A percentile compares a stretch with the other conserved stretches of the same genome.
phyloP scores from a whole-genome alignment of 1,140 invertebrate species.

The Triops cancriformis region DNA sequence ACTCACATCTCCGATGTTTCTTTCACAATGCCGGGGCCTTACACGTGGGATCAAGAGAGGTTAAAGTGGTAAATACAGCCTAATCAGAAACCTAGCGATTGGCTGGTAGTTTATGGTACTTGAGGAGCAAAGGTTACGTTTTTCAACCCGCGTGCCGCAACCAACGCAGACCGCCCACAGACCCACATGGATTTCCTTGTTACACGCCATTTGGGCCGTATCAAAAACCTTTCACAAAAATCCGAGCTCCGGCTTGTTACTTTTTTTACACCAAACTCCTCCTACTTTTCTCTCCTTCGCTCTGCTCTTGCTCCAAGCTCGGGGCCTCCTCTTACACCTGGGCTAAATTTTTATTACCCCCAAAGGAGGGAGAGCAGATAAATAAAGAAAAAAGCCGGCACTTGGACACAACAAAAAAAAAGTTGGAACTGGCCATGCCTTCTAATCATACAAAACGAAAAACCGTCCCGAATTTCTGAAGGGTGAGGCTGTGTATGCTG shows the following conservation, averaged over 20 bases:
- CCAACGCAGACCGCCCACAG: background rate
- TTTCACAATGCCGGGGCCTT: background rate
- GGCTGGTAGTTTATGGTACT: background rate
- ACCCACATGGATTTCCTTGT: conserved; percentile 7
- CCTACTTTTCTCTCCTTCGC: background rate
- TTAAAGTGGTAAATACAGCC: conserved; percentile 5
- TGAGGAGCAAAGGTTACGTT: background rate
- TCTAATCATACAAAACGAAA: background rate
- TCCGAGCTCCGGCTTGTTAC: background rate
- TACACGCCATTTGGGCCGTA: background rate
- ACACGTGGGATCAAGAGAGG: background rate
- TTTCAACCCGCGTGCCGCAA: background rate
- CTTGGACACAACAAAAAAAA: background rate
- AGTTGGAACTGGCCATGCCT: background rate
- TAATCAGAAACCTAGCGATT: conserved; percentile 10
- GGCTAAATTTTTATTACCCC: background rate
- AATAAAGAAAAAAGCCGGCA: background rate
- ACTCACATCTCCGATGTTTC: background rate
- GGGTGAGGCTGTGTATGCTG: background rate
- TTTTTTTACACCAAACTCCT: background rate
- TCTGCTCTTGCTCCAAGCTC: background rate
- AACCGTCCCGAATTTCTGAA: background rate
- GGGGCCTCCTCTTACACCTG: background rate
- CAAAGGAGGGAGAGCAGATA: background rate
- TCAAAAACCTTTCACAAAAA: background rate